Evolutionary conservation across 1,140 invertebrate genomes (phyloP).

Genomic region (Drosophila aff.): DNA sequence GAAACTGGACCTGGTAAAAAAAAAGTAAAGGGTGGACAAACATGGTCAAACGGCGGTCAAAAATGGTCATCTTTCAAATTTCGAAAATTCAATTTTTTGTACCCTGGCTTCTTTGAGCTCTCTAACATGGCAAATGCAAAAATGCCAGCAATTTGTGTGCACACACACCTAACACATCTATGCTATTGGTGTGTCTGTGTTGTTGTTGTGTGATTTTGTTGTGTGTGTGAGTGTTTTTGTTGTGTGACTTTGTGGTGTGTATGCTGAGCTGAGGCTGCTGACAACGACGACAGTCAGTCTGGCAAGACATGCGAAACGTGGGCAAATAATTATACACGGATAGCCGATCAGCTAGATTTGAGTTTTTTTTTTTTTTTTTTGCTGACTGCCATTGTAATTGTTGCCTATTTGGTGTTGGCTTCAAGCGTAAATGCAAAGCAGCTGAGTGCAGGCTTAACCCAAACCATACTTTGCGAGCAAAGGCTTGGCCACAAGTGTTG

Average conservation of each 20-base stretch:
- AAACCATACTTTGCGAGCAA: constrained; percentile 34
- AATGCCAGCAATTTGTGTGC: constrained; percentile 54
- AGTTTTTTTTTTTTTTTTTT: constrained; percentile 16
- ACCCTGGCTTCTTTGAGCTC: no score
- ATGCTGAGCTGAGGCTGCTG: constrained; percentile 17
- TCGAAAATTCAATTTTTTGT: no score
- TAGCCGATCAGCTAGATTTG: constrained; percentile 57
- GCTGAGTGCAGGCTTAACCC: constrained; percentile 37
- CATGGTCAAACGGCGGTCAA: no score
- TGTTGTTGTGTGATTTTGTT: neutral
- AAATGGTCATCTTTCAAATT: no score
- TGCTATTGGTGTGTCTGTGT: neutral
- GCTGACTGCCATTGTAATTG: constrained; percentile 68
- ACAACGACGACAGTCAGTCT: constrained; percentile 78
- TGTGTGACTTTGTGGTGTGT: constrained; percentile 11
- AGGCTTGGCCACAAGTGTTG: neutral
- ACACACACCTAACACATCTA: constrained; percentile 34
- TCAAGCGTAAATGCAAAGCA: constrained; percentile 73
- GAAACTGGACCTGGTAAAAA: no score
- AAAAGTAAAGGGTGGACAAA: no score
- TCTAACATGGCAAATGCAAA: constrained; percentile 55
- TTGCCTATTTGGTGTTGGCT: constrained; percentile 80
- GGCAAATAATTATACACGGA: constrained; percentile 79
- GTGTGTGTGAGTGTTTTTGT: neutral
- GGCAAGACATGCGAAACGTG: constrained; percentile 79